Base-by-base conservation (phyloP, 2,113 vertebrate species). In the Syrrhaptes paradoxus region DNA sequence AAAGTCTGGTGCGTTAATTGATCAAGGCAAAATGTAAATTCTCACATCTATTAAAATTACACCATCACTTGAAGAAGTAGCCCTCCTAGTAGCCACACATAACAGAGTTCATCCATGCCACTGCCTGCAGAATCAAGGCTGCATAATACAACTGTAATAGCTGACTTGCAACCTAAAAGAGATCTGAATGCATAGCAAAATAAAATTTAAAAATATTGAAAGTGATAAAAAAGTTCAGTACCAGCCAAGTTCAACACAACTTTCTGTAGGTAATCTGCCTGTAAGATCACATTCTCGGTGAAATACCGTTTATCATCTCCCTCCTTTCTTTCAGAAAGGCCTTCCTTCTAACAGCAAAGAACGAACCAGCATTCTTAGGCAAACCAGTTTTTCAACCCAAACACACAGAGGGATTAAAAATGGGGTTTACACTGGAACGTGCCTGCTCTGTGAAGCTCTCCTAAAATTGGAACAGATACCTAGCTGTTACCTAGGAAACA, bases 401-500 rank as follows among this genome's bases (percentile, higher is more conserved):
- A 90, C 1, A 10, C 70, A 90, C 11, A 75, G 48, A 72, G 36
- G 57, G 49, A 86, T 82, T 94, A 90, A 92, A 96, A 86, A 77
- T 25, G 19, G 15, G 79, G 34, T 81, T 90, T 86, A 71, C 55
- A 65, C 25, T 81, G 52, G 48, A 95, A 90, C 68, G 34, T 78
- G 45, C 55, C 88, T 92, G 72, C 88, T 97, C 93, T 36, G 4
- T 59, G 85, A 98, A 96, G 93, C 48, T 87, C 73, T 95, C 85
- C 73, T 90, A 65, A 93, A 97, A 97, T 84, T 79, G 84, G 95
- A 97, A 95, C 73, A 96, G 90, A 97, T 96, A 98, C 93, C 94
- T 96, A 95, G 79, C 90, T 93, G 97, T 98, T 96, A 96, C 97
- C 97, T 97, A 95, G 97, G 97, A 97, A 98, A 98, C 97, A 91